Base-by-base conservation (phyloP, 2,113 vertebrate species). In the Cacatua alba region DNA sequence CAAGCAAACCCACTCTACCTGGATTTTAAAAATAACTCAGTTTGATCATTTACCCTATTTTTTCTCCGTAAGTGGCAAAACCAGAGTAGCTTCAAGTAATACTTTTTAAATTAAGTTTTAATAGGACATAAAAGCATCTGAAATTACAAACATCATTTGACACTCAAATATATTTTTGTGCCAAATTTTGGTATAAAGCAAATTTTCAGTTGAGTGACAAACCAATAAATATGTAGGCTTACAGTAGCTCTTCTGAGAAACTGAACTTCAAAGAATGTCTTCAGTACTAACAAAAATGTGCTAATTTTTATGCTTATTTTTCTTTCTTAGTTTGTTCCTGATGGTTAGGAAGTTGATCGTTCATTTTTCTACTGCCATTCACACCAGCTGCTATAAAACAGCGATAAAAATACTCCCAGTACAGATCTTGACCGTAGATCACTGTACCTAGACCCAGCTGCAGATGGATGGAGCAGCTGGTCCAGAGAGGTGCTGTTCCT, bases 381-480 rank as follows among this genome's bases (percentile, higher is more conserved):
- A 97, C 95, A 97, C 96, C 98, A 98, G 98, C 97, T 98, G 98
- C 97, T 94, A 67, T 64, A 81, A 97, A 97, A 86, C 88, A 86
- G 95, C 95, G 71, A 95, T 96, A 96, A 97, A 97, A 97, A 96
- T 94, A 97, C 95, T 96, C 97, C 94, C 76, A 94, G 91, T 80
- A 83, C 97, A 96, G 97, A 84, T 53, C 95, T 97, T 96, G 98
- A 97, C 97, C 85, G 5, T 97, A 97, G 97, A 97, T 98, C 97
- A 97, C 82, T 31, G 88, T 95, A 96, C 95, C 91, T 95, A 96
- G 97, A 96, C 97, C 97, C 97, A 98, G 98, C 97, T 97, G 98
- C 98, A 98, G 98, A 98, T 97, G 97, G 98, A 97, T 97, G 69
- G 87, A 90, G 98, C 98, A 98, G 97, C 98, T 98, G 98, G 98